Base-by-base conservation (phyloP, 2,888 invertebrate species). In the Trachelus stipa region DNA sequence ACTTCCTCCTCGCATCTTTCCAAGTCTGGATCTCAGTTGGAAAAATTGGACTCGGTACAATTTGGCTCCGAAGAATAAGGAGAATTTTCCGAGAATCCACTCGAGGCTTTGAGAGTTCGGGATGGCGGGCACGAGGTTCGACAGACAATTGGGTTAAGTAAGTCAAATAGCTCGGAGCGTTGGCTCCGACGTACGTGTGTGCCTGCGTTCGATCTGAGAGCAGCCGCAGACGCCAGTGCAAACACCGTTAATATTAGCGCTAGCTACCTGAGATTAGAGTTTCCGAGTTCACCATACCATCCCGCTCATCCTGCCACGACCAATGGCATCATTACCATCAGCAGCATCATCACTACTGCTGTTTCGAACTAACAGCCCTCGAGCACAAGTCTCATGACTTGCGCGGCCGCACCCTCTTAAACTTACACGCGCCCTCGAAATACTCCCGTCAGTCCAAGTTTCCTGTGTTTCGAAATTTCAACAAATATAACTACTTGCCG, bases 121-220 rank as follows among this genome's bases (percentile, higher is more conserved):
- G 15, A 15, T 15, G 15, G 40, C 15, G 15, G 15, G 40, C 40
- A 40, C 15, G 81, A 78, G 83, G 79, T 81, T 84, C 81, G 80
- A 82, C 82, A 79, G 83, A 85, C 82, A 88, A 88, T 86, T 84
- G 83, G 83, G 82, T 85, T 87, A 86, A 85, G 82, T 84, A 85
- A 88, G 84, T 86, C 84, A 87, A 88, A 86, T 85, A 84, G 81
- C 83, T 81, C 75, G 77, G 76, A 81, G 83, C 81, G 76, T 34
- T 34, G 34, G 73, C 33, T n/a, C 73, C 73, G 31, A 73, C 34
- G 34, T 34, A 34, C 33, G 33, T 35, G 33, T 35, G 34, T 35
- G 73, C n/a, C 73, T 73, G 73, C 73, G 73, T 73, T 73, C 73
- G 73, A 73, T 82, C 76, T 80, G 33, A 73, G 73, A 80, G 76